These are phyloP conservation scores for Actinia tenebrosa DNA, from an alignment of 64 coral and sea anemone species.

Conservation along the genomic window DNA sequence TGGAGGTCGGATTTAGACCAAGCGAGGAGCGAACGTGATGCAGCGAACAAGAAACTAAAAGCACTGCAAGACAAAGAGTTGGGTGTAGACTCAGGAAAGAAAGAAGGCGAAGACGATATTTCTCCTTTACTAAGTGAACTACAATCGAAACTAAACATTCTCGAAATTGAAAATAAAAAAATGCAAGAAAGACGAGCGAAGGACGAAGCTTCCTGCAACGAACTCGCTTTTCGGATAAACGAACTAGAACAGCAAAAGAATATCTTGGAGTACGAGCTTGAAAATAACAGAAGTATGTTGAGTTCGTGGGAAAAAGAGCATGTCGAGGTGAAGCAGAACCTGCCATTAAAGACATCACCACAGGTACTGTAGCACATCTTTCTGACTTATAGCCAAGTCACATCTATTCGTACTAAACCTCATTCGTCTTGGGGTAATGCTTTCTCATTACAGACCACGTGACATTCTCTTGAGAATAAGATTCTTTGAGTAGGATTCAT, in stretches of 20 bases:
- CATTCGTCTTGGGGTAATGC: no score
- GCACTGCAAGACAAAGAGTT: background rate
- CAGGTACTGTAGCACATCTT: background rate
- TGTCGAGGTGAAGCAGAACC: background rate
- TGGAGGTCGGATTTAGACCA: conserved; percentile 81
- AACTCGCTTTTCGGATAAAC: background rate
- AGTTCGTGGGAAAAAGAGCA: background rate
- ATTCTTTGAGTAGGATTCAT: no score
- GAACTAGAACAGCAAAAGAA: conserved; percentile 13
- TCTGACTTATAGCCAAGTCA: no score
- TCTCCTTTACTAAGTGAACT: background rate
- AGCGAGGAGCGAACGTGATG: conserved; percentile 53
- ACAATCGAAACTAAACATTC: background rate
- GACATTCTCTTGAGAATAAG: no score
- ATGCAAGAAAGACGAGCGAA: conserved; percentile 2
- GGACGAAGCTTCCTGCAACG: background rate
- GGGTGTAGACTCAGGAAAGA: background rate
- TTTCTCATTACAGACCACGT: no score
- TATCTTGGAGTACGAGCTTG: conserved; percentile 20
- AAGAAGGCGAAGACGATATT: background rate
- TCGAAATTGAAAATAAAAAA: background rate
- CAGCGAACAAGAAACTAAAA: conserved; percentile 2
- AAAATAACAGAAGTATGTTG: background rate
- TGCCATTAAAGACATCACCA: background rate
- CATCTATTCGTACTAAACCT: no score